Percentiles rank a stretch among this genome's conserved stretches.
Evolutionary conservation across 2,113 vertebrate genomes (phyloP).

Genomic region (Bufo bufo): DNA sequence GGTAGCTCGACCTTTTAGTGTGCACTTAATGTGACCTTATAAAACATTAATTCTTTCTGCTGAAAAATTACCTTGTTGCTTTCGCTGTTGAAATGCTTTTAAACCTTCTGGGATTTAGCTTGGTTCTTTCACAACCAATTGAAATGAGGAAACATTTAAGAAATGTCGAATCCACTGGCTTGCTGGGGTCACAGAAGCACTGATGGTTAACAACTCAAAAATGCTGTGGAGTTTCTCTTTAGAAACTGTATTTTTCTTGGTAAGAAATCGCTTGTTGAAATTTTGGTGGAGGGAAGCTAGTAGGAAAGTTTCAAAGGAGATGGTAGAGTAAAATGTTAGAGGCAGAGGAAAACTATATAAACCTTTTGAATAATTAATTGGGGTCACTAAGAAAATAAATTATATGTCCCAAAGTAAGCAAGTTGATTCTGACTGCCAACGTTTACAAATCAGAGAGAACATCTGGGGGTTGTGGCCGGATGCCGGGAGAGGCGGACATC

Average conservation of each 20-base stretch:
- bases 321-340: neutral
- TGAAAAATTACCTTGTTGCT: conserved; percentile 51
- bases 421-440: too few species aligned
- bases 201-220: conserved; percentile 30
- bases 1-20: conserved; percentile 31
- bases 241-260: neutral
- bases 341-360: too few species aligned
- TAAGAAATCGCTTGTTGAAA: neutral
- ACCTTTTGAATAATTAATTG: too few species aligned
- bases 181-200: conserved; percentile 18
- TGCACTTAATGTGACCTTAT: conserved; percentile 45
- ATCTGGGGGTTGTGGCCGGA: too few species aligned
- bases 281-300: too few species aligned
- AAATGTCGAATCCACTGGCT: conserved; percentile 26
- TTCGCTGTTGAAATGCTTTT: conserved; percentile 24
- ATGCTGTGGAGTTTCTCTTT: neutral
- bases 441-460: too few species aligned
- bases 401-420: too few species aligned
- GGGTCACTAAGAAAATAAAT: too few species aligned
- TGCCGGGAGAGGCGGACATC: too few species aligned
- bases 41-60: conserved; percentile 43
- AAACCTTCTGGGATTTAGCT: conserved; percentile 28
- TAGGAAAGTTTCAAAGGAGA: neutral
- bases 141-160: conserved; percentile 18
- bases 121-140: conserved; percentile 36